Percentiles rank a stretch among this genome's conserved stretches.
phyloP scores from a whole-genome alignment of 2,797 vertebrate genomes.

The Salarias fasciatus region DNA sequence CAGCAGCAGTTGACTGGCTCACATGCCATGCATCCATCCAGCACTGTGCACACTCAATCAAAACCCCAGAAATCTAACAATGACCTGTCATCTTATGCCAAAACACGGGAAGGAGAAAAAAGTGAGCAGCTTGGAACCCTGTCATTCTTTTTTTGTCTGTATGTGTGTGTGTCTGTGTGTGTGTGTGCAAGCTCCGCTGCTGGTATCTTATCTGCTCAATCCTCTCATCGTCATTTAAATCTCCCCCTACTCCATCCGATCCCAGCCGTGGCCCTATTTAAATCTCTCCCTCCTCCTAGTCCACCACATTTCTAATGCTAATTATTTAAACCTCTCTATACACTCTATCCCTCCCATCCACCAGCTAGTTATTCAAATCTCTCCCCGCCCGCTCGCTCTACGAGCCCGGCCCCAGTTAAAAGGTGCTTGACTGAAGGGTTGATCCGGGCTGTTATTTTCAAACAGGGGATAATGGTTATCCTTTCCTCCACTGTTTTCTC shows the following conservation, averaged over 20 bases:
- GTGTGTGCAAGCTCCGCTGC: slow-evolving; percentile 51
- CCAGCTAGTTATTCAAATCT: slow-evolving; percentile 81
- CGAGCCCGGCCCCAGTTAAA: slow-evolving; percentile 69
- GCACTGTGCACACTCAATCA: slow-evolving; percentile 41
- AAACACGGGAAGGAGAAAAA: slow-evolving; percentile 56
- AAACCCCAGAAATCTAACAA: slow-evolving; percentile 66
- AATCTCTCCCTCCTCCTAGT: slow-evolving; percentile 76
- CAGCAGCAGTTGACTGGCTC: slow-evolving; percentile 53
- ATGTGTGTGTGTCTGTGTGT: no score
- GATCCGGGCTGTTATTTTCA: slow-evolving; percentile 69
- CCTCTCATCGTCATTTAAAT: slow-evolving; percentile 81
- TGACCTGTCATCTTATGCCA: slow-evolving; percentile 65
- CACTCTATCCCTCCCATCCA: slow-evolving; percentile 70
- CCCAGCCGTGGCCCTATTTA: slow-evolving; percentile 74
- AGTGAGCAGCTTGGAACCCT: slow-evolving; percentile 73
- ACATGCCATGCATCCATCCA: slow-evolving; percentile 46
- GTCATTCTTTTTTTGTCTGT: slow-evolving; percentile 54
- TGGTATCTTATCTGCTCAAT: slow-evolving; percentile 77
- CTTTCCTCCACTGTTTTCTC: slow-evolving; percentile 44
- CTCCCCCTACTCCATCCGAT: slow-evolving; percentile 75
- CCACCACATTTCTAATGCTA: slow-evolving; percentile 82
- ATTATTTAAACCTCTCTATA: slow-evolving; percentile 81
- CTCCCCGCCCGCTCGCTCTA: slow-evolving; percentile 56
- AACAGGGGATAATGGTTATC: slow-evolving; percentile 52
- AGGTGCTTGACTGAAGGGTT: slow-evolving; percentile 76